phyloP scores from a whole-genome alignment of 2,888 invertebrate species.

The Noctua janthe region DNA sequence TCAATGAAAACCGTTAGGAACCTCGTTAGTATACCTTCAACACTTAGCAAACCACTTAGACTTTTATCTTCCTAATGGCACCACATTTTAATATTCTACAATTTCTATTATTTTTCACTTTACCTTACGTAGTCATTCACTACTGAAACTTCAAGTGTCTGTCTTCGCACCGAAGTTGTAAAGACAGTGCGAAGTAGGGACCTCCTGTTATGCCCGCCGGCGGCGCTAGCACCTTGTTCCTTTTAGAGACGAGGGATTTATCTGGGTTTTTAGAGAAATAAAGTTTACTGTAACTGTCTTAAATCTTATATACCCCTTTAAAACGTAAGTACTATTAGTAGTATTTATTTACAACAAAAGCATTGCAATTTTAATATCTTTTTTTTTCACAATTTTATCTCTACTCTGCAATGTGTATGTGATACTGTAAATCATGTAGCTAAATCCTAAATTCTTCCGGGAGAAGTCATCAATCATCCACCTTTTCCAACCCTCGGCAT shows the following conservation, averaged over 20 bases:
- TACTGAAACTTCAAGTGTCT: slow-evolving; percentile 20
- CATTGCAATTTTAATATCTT: neutral
- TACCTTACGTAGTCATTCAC: too few species aligned
- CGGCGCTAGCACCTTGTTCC: slow-evolving; percentile 30
- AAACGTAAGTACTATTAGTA: too few species aligned
- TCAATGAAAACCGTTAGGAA: neutral
- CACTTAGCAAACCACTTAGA: neutral
- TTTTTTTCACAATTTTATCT: neutral
- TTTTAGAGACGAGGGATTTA: slow-evolving; percentile 10
- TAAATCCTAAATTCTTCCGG: neutral
- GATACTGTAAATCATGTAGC: neutral
- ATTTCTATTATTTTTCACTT: neutral
- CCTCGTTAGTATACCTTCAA: neutral
- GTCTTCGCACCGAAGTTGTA: slow-evolving; percentile 55
- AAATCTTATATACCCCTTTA: neutral
- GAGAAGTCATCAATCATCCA: slow-evolving; percentile 41
- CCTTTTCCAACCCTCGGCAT: slow-evolving; percentile 2
- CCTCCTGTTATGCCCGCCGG: slow-evolving; percentile 45
- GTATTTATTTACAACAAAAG: neutral
- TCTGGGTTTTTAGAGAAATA: slow-evolving; percentile 1
- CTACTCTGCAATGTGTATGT: too few species aligned
- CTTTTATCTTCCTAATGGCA: neutral
- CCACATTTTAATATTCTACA: too few species aligned
- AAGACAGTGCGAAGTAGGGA: slow-evolving; percentile 38
- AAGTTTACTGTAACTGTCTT: neutral